Evolutionary conservation across 2,888 invertebrate genomes (phyloP).

Genomic region (Cataglyphis cursor): DNA sequence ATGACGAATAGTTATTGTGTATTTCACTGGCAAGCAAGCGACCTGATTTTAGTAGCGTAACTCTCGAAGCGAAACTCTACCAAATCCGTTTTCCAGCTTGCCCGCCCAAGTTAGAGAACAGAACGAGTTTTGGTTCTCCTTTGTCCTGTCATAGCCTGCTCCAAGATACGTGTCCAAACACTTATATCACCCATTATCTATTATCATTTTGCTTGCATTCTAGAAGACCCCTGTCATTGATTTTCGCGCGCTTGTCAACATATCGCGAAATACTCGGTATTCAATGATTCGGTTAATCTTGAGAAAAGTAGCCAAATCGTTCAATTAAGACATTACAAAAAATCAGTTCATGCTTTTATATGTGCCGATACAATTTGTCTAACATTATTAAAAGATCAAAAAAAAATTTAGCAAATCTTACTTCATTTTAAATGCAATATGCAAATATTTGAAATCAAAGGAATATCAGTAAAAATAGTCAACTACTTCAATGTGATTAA

Average conservation of each 20-base stretch:
- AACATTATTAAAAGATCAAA: background rate
- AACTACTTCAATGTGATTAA: background rate
- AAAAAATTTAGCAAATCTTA: background rate
- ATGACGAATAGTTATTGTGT: slow-evolving; percentile 46
- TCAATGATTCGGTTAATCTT: background rate
- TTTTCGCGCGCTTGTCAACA: background rate
- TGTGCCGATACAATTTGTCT: background rate
- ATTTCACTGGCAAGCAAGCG: slow-evolving; percentile 36
- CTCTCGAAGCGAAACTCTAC: slow-evolving; percentile 38
- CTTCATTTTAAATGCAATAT: background rate
- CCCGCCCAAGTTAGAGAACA: slow-evolving; percentile 46
- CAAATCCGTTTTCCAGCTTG: slow-evolving; percentile 50
- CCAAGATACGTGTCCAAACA: slow-evolving; percentile 35
- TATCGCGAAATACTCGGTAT: background rate
- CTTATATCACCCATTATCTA: slow-evolving; percentile 40
- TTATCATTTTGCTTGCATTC: background rate
- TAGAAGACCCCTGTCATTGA: slow-evolving; percentile 2
- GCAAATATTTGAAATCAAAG: background rate
- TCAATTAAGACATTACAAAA: background rate
- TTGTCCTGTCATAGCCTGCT: slow-evolving; percentile 8
- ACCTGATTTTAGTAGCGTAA: slow-evolving; percentile 33
- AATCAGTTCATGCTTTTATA: background rate
- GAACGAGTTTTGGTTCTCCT: slow-evolving; percentile 17
- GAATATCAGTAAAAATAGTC: background rate
- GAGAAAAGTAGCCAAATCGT: background rate